Evolutionary conservation across 2,797 vertebrate genomes (phyloP), one percentile per base, ranked within the genome.

Genomic region (Gallinago solitaria): DNA sequence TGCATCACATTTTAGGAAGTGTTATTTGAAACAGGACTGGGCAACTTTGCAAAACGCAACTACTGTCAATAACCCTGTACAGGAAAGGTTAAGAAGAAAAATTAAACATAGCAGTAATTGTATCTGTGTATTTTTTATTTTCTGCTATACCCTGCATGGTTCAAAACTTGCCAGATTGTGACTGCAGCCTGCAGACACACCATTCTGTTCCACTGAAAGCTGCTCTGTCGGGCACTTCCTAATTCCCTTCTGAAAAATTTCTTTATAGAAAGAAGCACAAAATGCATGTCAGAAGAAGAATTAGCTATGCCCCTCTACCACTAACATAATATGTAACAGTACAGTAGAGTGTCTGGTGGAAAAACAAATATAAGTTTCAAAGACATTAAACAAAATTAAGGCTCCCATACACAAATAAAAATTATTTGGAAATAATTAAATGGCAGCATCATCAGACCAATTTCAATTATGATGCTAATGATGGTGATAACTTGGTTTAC

Each of bases 291-390:
- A 11, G 27, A 89, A 89, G 64, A 95, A 86, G 45, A 61, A 17
- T 12, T 57, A 69, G 16, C 27, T 65, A 54, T 4, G 0, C 4
- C 17, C 10, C 10, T 37, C 12, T 63, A 53, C 3, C 27, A n/a
- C 9, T 41, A 83, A 60, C 35, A 18, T 56, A 41, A 63, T 51
- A 68, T 64, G 27, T 39, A 60, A 51, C 18, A 19, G 6, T 24
- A 27, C 28, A 69, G 14, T 13, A 48, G 25, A n/a, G 15, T 56
- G 11, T 20, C 39, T 63, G 15, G 25, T 63, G 12, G 43, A 45
- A 70, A 79, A 89, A 80, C 7, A 90, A 69, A 84, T 15, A 61
- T 12, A 63, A 39, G 21, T n/a, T 90, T 93, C 57, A 89, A 92
- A 80, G 11, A 61, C 5, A 16, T 70, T 77, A 68, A 74, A 63